Conservation (phyloP, 1,140 invertebrate genomes). For the Drosophila baimaii region DNA sequence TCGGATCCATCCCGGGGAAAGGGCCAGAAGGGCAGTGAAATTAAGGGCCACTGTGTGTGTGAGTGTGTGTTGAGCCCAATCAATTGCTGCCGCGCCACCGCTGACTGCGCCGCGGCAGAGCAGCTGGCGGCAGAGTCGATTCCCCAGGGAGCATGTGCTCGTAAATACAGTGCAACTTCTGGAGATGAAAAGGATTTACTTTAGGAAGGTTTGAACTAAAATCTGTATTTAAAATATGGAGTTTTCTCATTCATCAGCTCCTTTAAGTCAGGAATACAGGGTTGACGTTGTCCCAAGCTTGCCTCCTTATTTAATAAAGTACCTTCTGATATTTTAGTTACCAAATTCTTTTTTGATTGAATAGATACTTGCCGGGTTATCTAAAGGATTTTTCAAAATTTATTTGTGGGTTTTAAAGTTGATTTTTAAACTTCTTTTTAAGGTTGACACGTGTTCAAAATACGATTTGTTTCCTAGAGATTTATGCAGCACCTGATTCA, state of each 20-base stretch:
- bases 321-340: not conserved
- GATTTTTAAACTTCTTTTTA: no score
- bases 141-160: constrained; percentile 54
- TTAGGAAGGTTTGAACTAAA: no score
- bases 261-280: not conserved
- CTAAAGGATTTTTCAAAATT: not conserved
- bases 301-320: not conserved
- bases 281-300: not conserved
- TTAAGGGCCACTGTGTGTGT: constrained; percentile 44
- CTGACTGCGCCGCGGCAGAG: constrained; percentile 56
- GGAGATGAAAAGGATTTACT: not conserved
- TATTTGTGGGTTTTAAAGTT: not conserved
- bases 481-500: no score
- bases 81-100: constrained; percentile 72
- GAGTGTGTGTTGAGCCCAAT: constrained; percentile 65
- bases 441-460: not conserved
- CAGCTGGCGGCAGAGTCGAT: constrained; percentile 37
- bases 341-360: not conserved
- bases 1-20: constrained; percentile 24
- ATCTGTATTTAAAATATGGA: no score
- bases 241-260: no score
- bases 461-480: no score
- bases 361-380: no score
- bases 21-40: constrained; percentile 32
- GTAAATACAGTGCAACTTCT: constrained; percentile 21